These are phyloP conservation scores for Caracal caracal DNA, from an alignment of 2,113 vertebrate genomes.

Conservation along the genomic window DNA sequence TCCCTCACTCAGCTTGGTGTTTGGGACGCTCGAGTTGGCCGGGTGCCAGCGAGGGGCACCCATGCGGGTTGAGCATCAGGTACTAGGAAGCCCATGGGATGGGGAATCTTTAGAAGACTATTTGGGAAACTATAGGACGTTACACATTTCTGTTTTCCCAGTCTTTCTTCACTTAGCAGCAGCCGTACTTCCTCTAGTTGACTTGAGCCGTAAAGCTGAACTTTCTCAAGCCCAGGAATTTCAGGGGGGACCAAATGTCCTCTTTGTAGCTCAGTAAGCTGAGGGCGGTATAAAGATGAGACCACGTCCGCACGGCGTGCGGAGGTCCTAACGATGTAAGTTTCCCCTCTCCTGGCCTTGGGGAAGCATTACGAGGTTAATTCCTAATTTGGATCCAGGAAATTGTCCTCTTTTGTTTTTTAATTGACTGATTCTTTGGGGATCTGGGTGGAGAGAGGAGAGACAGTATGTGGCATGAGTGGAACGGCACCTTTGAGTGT, in stretches of 20 bases:
- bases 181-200: background rate
- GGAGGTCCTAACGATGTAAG: background rate
- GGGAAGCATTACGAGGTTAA: background rate
- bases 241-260: background rate
- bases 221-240: background rate
- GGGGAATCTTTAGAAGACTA: background rate
- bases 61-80: fast-evolving
- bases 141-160: background rate
- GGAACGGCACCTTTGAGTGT: background rate
- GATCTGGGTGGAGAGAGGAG: background rate
- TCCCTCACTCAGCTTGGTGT: background rate
- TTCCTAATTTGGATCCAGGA: background rate
- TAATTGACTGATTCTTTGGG: background rate
- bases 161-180: background rate
- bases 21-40: fast-evolving
- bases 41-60: background rate
- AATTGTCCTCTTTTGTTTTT: background rate
- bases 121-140: background rate
- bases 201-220: background rate
- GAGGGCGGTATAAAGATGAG: background rate
- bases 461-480: background rate
- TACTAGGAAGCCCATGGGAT: background rate
- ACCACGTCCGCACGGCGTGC: background rate
- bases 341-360: background rate
- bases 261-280: background rate